These are phyloP conservation scores for Podarcis muralis DNA, from an alignment of 2,113 vertebrate genomes.

Conservation along the genomic window DNA sequence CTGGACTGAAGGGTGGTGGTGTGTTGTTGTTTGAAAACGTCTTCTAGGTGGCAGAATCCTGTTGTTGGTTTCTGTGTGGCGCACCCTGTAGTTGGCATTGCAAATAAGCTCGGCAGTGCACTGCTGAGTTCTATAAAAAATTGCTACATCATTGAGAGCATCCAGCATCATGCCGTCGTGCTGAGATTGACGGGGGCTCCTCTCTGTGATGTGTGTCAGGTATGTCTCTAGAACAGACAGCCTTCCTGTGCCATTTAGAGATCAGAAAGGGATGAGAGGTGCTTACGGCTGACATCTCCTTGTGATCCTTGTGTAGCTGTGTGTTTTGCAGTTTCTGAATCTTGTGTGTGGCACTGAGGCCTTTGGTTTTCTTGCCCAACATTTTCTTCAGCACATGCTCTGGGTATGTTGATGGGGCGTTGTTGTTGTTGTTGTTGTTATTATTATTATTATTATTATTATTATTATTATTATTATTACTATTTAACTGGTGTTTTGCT, in stretches of 20 bases:
- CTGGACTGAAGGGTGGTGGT: background rate
- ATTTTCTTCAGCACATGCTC: background rate
- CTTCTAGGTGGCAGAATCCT: constrained; percentile 11
- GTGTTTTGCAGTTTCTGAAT: background rate
- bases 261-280: background rate
- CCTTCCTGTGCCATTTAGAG: background rate
- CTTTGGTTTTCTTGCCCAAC: accelerated
- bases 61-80: constrained; percentile 30
- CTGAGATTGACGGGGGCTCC: constrained; percentile 69
- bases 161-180: constrained; percentile 66
- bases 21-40: background rate
- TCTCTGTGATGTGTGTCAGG: constrained; percentile 70
- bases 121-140: constrained; percentile 41
- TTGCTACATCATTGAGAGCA: constrained; percentile 37
- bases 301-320: constrained; percentile 19
- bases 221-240: constrained; percentile 49
- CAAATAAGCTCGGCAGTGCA: constrained; percentile 50
- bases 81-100: constrained; percentile 41
- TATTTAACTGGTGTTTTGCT: accelerated
- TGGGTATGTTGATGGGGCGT: background rate
- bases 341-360: background rate
- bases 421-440: background rate
- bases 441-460: too few species aligned
- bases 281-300: constrained; percentile 12
- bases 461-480: too few species aligned